These are phyloP conservation scores for Caenorhabditis sp. DNA, from an alignment of 2,888 invertebrate genomes.

Conservation along the genomic window DNA sequence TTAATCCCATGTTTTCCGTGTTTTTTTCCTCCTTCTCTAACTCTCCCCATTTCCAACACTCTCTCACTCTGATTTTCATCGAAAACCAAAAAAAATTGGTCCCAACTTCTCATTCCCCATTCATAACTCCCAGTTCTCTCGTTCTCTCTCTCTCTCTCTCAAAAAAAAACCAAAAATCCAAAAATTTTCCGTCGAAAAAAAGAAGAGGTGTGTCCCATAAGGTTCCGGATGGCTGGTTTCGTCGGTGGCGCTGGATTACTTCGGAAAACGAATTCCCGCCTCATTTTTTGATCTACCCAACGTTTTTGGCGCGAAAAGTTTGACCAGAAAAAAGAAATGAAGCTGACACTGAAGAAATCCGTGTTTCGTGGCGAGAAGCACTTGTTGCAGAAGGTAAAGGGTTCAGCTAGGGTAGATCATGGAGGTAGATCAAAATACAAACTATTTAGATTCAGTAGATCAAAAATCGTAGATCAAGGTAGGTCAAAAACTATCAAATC, in stretches of 20 bases:
- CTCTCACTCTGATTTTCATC: not conserved
- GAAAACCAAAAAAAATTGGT: too few species aligned
- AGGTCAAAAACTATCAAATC: too few species aligned
- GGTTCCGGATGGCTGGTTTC: conserved; percentile 34
- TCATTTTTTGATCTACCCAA: conserved; percentile 10
- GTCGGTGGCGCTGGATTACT: conserved; percentile 14
- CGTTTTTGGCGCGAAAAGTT: not conserved
- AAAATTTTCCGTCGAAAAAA: not conserved
- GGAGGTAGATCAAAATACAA: too few species aligned
- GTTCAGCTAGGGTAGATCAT: too few species aligned
- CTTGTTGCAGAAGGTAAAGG: conserved; percentile 46
- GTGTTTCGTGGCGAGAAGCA: conserved; percentile 31
- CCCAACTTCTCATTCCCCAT: not conserved
- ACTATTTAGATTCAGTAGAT: too few species aligned
- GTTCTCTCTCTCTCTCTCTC: not conserved
- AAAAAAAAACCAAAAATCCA: too few species aligned
- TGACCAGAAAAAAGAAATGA: conserved; percentile 29
- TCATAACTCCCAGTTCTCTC: not conserved
- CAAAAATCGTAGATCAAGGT: too few species aligned
- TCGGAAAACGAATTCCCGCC: not conserved
- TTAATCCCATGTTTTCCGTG: too few species aligned
- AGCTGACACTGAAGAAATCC: conserved; percentile 50
- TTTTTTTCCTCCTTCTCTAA: not conserved
- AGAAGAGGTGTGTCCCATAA: not conserved
- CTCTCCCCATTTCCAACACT: not conserved